Percentiles rank a stretch among this genome's conserved stretches.
These are phyloP conservation scores for Allolobophora icterica DNA, from an alignment of 2,888 invertebrate genomes.

Conservation along the genomic window DNA sequence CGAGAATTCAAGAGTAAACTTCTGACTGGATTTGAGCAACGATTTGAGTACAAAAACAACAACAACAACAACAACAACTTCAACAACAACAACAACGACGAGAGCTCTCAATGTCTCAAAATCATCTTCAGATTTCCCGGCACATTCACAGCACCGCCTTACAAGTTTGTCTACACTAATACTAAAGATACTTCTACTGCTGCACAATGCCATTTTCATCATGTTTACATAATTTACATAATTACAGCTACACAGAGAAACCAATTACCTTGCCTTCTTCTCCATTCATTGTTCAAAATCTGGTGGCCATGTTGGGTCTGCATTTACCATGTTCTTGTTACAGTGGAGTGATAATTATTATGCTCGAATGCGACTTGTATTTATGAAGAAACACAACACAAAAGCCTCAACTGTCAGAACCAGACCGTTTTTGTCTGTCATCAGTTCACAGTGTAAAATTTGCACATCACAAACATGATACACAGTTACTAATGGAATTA, in stretches of 20 bases:
- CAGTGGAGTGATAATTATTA: not conserved
- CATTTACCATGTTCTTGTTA: not conserved
- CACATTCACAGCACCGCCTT: not conserved
- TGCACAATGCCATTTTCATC: not conserved
- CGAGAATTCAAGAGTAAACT: not conserved
- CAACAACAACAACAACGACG: too few relatives aligned
- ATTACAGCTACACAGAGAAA: not conserved
- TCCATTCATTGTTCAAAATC: not conserved
- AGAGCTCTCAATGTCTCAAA: not conserved
- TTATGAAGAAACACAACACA: too few relatives aligned
- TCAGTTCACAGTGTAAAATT: not conserved
- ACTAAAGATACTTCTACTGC: not conserved
- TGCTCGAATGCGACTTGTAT: not conserved
- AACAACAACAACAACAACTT: too few relatives aligned
- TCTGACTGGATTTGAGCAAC: not conserved
- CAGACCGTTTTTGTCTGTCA: not conserved
- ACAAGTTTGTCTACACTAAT: not conserved
- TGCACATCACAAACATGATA: not conserved
- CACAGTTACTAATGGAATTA: not conserved
- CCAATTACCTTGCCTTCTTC: not conserved
- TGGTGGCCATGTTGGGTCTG: not conserved
- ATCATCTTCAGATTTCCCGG: not conserved
- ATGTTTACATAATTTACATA: not conserved
- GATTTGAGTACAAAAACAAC: not conserved
- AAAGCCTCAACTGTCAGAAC: not conserved